Percentiles rank a stretch among this genome's conserved stretches.
These are phyloP conservation scores for Drosophila tropicalis DNA, from an alignment of 1,140 invertebrate species.

Conservation along the genomic window DNA sequence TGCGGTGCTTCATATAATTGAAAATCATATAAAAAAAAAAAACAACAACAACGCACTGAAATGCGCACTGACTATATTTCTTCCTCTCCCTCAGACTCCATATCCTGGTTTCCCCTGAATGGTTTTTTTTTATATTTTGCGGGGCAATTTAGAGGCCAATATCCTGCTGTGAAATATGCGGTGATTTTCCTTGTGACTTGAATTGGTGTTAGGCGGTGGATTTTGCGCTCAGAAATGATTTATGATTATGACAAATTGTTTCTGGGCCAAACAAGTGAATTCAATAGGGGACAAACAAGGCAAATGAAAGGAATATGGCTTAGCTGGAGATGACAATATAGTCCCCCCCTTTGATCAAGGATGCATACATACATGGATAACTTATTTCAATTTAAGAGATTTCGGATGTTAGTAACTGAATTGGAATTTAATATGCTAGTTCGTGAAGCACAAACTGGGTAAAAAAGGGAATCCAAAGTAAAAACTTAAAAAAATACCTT, in stretches of 20 bases:
- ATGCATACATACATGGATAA: neutral
- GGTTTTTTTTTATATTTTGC: slow-evolving; percentile 68
- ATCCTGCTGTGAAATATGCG: slow-evolving; percentile 83
- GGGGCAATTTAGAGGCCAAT: slow-evolving; percentile 83
- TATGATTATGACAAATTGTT: slow-evolving; percentile 81
- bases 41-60: neutral
- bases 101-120: slow-evolving; percentile 18
- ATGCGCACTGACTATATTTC: neutral
- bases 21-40: slow-evolving; percentile 63
- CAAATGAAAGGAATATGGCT: neutral
- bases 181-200: slow-evolving; percentile 56
- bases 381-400: neutral
- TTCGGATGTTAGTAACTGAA: neutral
- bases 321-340: slow-evolving; percentile 2
- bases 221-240: slow-evolving; percentile 80
- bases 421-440: too few relatives aligned
- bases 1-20: slow-evolving; percentile 79
- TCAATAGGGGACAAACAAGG: slow-evolving; percentile 28
- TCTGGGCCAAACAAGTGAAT: slow-evolving; percentile 54
- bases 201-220: slow-evolving; percentile 65
- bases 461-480: too few relatives aligned
- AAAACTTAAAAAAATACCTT: too few relatives aligned
- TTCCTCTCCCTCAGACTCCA: slow-evolving; percentile 17
- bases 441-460: too few relatives aligned
- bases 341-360: neutral